Percentiles rank a stretch among this genome's conserved stretches.
Evolutionary conservation across 2,888 invertebrate genomes (phyloP).

Genomic region (Rhamphomyia laevipes): DNA sequence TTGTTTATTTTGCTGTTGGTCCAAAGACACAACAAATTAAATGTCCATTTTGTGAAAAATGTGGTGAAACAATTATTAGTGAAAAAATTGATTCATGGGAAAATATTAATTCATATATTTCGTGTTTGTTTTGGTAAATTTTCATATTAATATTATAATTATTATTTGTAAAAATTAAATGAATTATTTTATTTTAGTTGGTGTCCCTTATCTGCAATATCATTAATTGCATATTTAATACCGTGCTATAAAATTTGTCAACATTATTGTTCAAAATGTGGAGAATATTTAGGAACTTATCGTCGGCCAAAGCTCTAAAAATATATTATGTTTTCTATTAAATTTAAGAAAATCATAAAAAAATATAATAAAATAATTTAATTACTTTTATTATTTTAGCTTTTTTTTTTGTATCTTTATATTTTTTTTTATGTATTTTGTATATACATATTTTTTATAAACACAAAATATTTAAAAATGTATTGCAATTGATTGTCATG

Average conservation of each 20-base stretch:
- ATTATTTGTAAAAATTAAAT: not conserved
- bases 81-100: not conserved
- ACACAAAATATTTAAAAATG: too few relatives aligned
- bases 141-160: not conserved
- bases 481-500: too few relatives aligned
- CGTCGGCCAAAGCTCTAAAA: slow-evolving; percentile 29
- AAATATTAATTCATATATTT: not conserved
- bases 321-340: not conserved
- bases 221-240: not conserved
- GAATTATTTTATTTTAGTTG: not conserved
- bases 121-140: not conserved
- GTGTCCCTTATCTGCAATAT: not conserved
- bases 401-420: too few relatives aligned
- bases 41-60: slow-evolving; percentile 29
- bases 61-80: slow-evolving; percentile 23
- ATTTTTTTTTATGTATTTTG: too few relatives aligned
- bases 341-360: too few relatives aligned
- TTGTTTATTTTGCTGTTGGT: slow-evolving; percentile 32
- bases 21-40: slow-evolving; percentile 28
- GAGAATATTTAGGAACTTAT: slow-evolving; percentile 32
- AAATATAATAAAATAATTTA: too few relatives aligned
- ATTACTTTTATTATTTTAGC: too few relatives aligned
- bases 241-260: slow-evolving; percentile 14
- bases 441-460: too few relatives aligned
- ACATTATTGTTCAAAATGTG: slow-evolving; percentile 31